Base-by-base conservation (phyloP, 1,140 invertebrate genomes). In the Plectrocnemia conspersa region DNA sequence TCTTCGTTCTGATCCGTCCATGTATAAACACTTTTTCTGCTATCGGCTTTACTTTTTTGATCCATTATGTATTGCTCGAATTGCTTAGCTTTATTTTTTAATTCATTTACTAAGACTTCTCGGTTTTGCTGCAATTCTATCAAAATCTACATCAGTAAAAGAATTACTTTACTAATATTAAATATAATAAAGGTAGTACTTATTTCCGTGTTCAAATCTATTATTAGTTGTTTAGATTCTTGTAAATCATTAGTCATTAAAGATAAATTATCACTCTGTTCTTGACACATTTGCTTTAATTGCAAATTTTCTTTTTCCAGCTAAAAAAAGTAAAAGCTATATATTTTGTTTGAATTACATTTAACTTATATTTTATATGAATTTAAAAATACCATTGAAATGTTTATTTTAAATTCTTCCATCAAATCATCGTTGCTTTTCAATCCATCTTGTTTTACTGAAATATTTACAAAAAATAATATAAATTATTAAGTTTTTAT, bases 1-100 rank as follows among this genome's bases (percentile, higher is more conserved):
- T 29, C 29, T 22, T 50, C 35, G 16, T 10, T 18, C 22, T 11
- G 41, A 19, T 19, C 9, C 22, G 15, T 13, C n/a, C 4, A 29
- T 16, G 25, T 42, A 11, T 15, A 32, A 13, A 40, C 48, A 29
- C 58, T 49, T 38, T 48, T 52, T 18, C 35, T 49, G 36, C 58
- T 58, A n/a, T 48, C n/a, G n/a, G 56, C 11, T 27, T 35, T 56
- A 22, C 33, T 24, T 15, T 54, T 54, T 6, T 57, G 60, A 23
- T 71, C 66, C 50, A 70, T 59, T 22, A 79, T 75, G 55, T 75
- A 79, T 29, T 72, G 68, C 58, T 78, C 74, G 64, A 79, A 79
- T 55, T 77, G 74, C 48, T 72, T 68, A 1, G 74, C 74, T 56
- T 79, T 79, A 3, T 69, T 65, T 58, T 76, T 78, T 1, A 79